Evolutionary conservation across 2,888 invertebrate species (phyloP).

Genomic region (Rhimphoctona megacephalus): DNA sequence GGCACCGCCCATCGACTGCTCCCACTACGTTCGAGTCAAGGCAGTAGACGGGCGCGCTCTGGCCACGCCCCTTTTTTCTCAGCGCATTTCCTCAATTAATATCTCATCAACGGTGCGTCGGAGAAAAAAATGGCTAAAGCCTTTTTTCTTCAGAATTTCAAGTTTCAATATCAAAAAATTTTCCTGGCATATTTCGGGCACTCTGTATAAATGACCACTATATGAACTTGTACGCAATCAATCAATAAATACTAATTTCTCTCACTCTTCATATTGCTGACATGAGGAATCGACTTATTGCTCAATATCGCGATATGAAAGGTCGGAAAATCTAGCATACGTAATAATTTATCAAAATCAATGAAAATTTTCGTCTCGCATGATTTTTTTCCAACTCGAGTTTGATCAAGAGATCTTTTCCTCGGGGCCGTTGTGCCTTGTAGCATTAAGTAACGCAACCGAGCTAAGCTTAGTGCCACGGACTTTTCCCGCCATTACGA

Average conservation of each 20-base stretch:
- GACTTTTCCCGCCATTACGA: conserved; percentile 55
- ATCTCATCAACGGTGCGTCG: neutral
- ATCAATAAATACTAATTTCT: neutral
- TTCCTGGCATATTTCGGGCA: neutral
- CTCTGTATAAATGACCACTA: neutral
- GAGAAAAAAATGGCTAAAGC: neutral
- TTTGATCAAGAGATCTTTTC: conserved; percentile 26
- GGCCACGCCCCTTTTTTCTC: no score
- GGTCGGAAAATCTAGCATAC: neutral
- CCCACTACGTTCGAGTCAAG: no score
- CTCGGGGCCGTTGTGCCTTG: conserved; percentile 50
- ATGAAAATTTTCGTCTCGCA: conserved; percentile 24
- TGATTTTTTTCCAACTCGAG: conserved; percentile 38
- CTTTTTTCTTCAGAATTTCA: neutral
- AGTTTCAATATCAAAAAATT: neutral
- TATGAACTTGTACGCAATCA: neutral
- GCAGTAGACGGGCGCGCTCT: no score
- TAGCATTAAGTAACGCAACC: neutral
- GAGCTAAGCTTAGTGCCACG: neutral
- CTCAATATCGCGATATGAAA: neutral
- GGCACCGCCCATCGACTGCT: no score
- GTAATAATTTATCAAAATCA: conserved; percentile 10
- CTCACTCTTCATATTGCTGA: neutral
- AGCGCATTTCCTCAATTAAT: no score
- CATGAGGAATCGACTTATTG: neutral